Evolutionary conservation across 2,888 invertebrate species (phyloP).

Genomic region (Hoplodrina blanda): DNA sequence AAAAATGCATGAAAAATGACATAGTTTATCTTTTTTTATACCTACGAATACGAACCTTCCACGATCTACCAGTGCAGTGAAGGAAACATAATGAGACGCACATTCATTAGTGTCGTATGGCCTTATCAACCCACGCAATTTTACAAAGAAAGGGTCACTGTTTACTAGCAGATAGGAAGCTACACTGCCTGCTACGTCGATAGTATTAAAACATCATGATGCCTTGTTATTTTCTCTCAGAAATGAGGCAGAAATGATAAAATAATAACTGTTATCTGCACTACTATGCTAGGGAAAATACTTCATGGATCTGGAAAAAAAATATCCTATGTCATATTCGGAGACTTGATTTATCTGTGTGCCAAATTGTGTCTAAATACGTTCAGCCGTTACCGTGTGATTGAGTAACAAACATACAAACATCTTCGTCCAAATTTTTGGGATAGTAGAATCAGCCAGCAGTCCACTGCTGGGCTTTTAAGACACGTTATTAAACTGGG

Average conservation of each 20-base stretch:
- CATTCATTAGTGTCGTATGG: constrained; percentile 17
- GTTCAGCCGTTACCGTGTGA: neutral
- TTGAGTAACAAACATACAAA: neutral
- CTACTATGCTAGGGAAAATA: neutral
- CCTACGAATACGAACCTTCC: neutral
- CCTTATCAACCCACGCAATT: constrained; percentile 34
- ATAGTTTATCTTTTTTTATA: neutral
- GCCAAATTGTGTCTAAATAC: neutral
- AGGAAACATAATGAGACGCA: constrained; percentile 2
- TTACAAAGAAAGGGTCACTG: constrained; percentile 46
- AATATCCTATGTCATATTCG: neutral
- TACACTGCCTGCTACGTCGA: constrained; percentile 8
- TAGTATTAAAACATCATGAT: neutral
- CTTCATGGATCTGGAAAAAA: neutral
- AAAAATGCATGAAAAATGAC: neutral
- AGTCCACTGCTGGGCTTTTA: neutral
- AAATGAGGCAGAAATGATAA: neutral
- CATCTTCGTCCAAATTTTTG: neutral
- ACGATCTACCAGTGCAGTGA: neutral
- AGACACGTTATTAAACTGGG: neutral
- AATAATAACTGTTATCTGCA: neutral
- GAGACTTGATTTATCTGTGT: neutral
- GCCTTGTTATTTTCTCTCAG: neutral
- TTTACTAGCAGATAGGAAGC: constrained; percentile 27
- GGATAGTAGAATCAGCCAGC: too few species aligned